phyloP scores from a whole-genome alignment of 2,797 vertebrate species.

The Melanotaenia trifasciata region DNA sequence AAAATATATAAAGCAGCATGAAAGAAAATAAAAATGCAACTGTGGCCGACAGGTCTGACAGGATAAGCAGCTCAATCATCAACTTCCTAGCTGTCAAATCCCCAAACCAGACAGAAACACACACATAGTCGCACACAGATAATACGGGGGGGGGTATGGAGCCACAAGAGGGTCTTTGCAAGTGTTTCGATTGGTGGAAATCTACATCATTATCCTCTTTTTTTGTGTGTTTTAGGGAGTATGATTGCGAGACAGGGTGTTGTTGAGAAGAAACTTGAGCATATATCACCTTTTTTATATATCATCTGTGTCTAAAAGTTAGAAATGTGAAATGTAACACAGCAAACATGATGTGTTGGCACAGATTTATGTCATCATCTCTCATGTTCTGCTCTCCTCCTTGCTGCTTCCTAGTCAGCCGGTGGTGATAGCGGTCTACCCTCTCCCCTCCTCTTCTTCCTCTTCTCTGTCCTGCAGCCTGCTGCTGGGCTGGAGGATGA shows the following conservation, averaged over 20 bases:
- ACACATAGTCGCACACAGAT: constrained; percentile 12
- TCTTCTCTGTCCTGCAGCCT: constrained; percentile 52
- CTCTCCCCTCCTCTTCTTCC: constrained; percentile 30
- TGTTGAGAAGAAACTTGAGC: not conserved
- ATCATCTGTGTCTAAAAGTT: constrained; percentile 2
- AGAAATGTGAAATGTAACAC: not conserved
- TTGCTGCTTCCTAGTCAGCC: constrained; percentile 30
- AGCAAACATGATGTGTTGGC: not conserved
- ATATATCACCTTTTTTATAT: not conserved
- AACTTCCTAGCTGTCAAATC: constrained; percentile 60
- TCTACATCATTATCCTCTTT: not conserved
- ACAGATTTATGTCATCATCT: constrained; percentile 17
- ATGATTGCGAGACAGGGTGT: not conserved
- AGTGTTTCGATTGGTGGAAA: constrained; percentile 21
- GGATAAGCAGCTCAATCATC: constrained; percentile 71
- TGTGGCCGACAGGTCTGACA: constrained; percentile 55
- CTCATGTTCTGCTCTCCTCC: constrained; percentile 22
- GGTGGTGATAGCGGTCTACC: constrained; percentile 43
- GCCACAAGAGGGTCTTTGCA: constrained; percentile 11
- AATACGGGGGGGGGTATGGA: constrained; percentile 27
- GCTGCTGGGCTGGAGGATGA: constrained; percentile 75
- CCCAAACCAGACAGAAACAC: constrained; percentile 27
- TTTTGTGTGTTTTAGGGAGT: not conserved
- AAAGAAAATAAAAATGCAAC: constrained; percentile 66
- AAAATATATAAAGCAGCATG: constrained; percentile 55